Evolutionary conservation across 2,797 vertebrate genomes (phyloP).

Genomic region (Brachyalestes nurse): DNA sequence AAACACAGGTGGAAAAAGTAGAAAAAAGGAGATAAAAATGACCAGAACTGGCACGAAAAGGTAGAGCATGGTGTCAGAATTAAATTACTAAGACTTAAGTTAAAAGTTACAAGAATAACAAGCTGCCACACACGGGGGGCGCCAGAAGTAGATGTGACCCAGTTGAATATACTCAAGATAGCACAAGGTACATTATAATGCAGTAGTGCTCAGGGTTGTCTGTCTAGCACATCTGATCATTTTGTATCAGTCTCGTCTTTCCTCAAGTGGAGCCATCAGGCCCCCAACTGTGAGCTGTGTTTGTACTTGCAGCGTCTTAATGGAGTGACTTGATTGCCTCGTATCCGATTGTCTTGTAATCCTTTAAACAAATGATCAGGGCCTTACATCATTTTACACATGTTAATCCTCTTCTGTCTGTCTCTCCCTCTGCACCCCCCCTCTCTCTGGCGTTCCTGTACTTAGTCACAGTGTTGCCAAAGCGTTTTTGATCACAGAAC

Average conservation of each 20-base stretch:
- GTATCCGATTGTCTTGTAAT: not conserved
- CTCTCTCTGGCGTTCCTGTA: not conserved
- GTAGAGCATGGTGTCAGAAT: too few relatives aligned
- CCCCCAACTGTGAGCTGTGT: slow-evolving; percentile 17
- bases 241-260: not conserved
- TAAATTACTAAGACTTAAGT: too few relatives aligned
- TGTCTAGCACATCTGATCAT: not conserved
- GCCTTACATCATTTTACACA: not conserved
- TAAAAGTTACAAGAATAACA: too few relatives aligned
- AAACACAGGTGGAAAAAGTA: too few relatives aligned
- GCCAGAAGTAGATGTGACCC: too few relatives aligned
- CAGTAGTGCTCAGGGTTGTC: not conserved
- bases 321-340: not conserved
- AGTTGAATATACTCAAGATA: not conserved
- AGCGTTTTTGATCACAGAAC: too few relatives aligned
- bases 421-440: not conserved
- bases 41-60: too few relatives aligned
- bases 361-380: slow-evolving; percentile 11
- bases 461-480: too few relatives aligned
- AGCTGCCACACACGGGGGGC: too few relatives aligned
- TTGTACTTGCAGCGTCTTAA: slow-evolving; percentile 20
- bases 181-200: not conserved
- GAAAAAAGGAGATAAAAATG: too few relatives aligned
- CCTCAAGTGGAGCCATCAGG: not conserved
- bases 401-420: not conserved